These are phyloP conservation scores for Tanypteryx hageni DNA, from an alignment of 2,888 invertebrate genomes.

Conservation along the genomic window DNA sequence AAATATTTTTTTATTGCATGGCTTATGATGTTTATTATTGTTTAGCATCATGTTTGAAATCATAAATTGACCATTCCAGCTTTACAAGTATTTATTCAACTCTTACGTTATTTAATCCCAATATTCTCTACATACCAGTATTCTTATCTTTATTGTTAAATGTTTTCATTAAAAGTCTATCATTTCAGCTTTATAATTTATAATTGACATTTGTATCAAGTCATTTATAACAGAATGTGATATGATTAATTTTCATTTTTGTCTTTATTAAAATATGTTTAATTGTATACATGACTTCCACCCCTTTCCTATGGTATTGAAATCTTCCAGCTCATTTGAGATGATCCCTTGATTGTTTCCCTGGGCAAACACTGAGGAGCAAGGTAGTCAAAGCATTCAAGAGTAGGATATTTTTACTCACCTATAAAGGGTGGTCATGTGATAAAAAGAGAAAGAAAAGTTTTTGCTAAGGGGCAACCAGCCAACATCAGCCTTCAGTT, in stretches of 20 bases:
- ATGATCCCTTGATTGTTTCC: conserved; percentile 39
- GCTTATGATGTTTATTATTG: conserved; percentile 27
- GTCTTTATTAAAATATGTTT: not conserved
- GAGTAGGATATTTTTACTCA: conserved; percentile 58
- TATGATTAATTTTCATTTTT: not conserved
- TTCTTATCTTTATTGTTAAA: not conserved
- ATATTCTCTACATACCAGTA: not conserved
- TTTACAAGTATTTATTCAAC: not conserved
- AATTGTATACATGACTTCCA: not conserved
- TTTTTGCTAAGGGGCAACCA: conserved; percentile 65
- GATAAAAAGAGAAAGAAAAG: conserved; percentile 68
- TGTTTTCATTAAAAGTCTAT: too few relatives aligned
- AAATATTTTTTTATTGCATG: conserved; percentile 18
- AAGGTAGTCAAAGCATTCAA: conserved; percentile 63
- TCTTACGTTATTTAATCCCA: not conserved
- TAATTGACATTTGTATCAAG: too few relatives aligned
- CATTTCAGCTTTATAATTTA: too few relatives aligned
- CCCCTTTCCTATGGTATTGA: not conserved
- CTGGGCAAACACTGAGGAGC: conserved; percentile 52
- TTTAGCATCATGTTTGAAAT: not conserved
- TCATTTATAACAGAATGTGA: too few relatives aligned
- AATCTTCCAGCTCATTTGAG: not conserved
- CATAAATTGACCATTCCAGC: not conserved
- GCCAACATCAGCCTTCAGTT: conserved; percentile 67
- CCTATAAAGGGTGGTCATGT: conserved; percentile 65